Evolutionary conservation across 2,797 vertebrate genomes (phyloP), one percentile per base, ranked within the genome.

Genomic region (Decapterus maruadsi): DNA sequence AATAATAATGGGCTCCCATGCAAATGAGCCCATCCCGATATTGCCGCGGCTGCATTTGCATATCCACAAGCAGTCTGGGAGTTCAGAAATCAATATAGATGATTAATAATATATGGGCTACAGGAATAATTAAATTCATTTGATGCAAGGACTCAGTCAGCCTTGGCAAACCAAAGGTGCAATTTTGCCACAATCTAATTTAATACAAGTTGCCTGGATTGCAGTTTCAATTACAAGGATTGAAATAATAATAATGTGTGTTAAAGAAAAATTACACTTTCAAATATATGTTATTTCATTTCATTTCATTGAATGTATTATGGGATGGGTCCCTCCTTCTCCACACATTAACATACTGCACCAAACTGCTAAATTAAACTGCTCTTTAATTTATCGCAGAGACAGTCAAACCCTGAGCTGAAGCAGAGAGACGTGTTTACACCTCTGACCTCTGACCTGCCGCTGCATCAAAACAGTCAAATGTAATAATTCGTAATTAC

Each of bases 61-160:
- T 95, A 94, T 93, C 91, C 93, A 94, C 90, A 86, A 92, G 94
- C 90, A 91, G 90, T 85, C 84, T 91, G 93, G 94, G 95, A 94
- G 90, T 94, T 95, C 93, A 94, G 93, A 93, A 95, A 95, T 96
- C 95, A 95, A 95, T 95, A 95, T 93, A 95, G 94, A 93, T 93
- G 94, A 95, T 96, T 95, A 95, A 95, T 96, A 95, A 95, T 93
- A 94, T 92, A 96, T 95, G 92, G 87, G 91, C 90, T 89, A 87
- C 88, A 94, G 93, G 91, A 95, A 95, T 96, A 95, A 95, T 95
- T 95, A 93, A 93, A 95, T 94, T 86, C 91, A 92, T 94, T 91
- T 93, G 93, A 95, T 92, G 93, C 92, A 83, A 81, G 79, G 88
- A 93, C 85, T 93, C 93, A 94, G 85, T 95, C 89, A 93, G 89